Conservation (phyloP, 1,140 invertebrate genomes). For the Brachionus rubens region DNA sequence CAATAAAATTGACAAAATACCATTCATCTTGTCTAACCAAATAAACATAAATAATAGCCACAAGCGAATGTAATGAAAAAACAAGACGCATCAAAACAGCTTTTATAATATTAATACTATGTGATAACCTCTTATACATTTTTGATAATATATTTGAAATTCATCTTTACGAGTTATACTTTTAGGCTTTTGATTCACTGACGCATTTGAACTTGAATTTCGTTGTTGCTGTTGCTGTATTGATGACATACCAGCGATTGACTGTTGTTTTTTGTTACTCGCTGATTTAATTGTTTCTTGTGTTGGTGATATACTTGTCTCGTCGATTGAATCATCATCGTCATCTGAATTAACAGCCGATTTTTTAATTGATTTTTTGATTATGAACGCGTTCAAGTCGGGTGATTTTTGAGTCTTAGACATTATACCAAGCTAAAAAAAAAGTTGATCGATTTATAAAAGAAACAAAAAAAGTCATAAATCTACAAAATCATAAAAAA, state of each 20-base stretch:
- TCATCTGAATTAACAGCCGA: constrained; percentile 35
- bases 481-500: too few species aligned
- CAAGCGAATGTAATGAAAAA: constrained; percentile 51
- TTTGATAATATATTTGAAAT: constrained; percentile 4
- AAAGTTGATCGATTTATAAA: too few species aligned
- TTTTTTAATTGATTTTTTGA: too few species aligned
- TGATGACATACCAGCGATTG: neutral
- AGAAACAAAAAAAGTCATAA: too few species aligned
- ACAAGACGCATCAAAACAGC: constrained; percentile 51
- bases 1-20: constrained; percentile 51
- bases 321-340: too few species aligned
- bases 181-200: neutral
- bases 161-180: constrained; percentile 26
- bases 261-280: neutral
- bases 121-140: constrained; percentile 30
- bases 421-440: too few species aligned
- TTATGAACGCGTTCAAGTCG: too few species aligned
- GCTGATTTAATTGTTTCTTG: neutral
- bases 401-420: too few species aligned
- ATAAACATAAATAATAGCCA: constrained; percentile 52
- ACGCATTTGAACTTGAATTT: neutral
- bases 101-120: constrained; percentile 50
- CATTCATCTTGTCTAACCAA: constrained; percentile 48
- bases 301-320: too few species aligned
- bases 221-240: neutral